Base-by-base conservation (phyloP, 2,888 invertebrate genomes). In the Cephus spinipes region DNA sequence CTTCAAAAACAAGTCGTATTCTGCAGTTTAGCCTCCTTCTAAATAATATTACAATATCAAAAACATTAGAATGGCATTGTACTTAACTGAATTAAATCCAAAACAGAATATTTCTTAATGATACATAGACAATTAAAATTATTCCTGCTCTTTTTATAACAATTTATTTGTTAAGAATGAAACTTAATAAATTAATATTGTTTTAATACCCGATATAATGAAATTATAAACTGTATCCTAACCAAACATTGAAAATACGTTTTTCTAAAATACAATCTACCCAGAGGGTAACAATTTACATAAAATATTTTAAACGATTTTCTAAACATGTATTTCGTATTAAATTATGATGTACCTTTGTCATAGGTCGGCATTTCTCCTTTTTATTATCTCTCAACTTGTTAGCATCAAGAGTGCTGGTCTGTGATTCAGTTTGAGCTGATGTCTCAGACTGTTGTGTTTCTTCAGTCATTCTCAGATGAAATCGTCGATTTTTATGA, bases 361-460 rank as follows among this genome's bases (percentile, higher is more conserved):
- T 95, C 89, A 94, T 92, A 80, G 95, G 95, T 89, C 94, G 94
- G 84, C 94, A 94, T 92, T 94, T 94, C 85, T 93, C 93, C 88
- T 94, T 94, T 84, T 92, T 92, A 77, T 92, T 93, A 84, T 94
- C 94, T 89, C 93, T 93, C 85, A 89, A 91, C 90, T 94, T 94
- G 77, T 90, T 88, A 88, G 92, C 92, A 81, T 90, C 90, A 73
- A 85, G 83, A 79, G 85, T 84, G 79, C 79, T 87, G 68, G 83
- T 79, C 75, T 87, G 88, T 77, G 85, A 82, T 75, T 90, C 90
- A 78, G 91, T 92, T 91, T 93, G 93, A 73, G 83, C 83, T 77
- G 85, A 77, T 81, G 83, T 81, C 77, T 90, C 89, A 23, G 88
- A 81, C 80, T 85, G 87, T 74, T 85, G 89, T 84, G 92, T 93